Evolutionary conservation across 1,140 invertebrate species (phyloP).

Genomic region (Holcopasites calliopsidis): DNA sequence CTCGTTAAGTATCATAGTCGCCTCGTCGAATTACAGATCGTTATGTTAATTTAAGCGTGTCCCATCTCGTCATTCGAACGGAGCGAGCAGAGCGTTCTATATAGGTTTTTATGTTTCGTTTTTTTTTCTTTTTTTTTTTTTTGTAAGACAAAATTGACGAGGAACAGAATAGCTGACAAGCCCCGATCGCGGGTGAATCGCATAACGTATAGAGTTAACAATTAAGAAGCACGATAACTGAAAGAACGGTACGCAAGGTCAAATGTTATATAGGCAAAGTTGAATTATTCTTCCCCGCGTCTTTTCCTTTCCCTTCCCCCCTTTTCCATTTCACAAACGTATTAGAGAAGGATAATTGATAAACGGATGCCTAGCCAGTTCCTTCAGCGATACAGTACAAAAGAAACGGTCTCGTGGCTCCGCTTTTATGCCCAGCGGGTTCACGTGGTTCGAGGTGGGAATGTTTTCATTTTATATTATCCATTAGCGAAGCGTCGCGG

Average conservation of each 20-base stretch:
- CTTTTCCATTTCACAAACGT: background rate
- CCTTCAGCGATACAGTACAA: constrained; percentile 32
- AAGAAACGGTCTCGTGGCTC: constrained; percentile 14
- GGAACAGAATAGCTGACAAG: background rate
- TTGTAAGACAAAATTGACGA: constrained; percentile 30
- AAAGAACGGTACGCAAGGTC: background rate
- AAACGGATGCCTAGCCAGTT: constrained; percentile 4
- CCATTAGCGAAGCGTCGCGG: background rate
- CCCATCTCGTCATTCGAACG: constrained; percentile 52
- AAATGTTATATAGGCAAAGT: background rate
- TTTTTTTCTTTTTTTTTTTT: constrained; percentile 26
- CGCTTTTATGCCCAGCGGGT: background rate
- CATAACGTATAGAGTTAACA: background rate
- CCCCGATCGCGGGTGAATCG: constrained; percentile 14
- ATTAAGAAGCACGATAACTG: constrained; percentile 2
- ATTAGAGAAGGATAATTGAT: background rate
- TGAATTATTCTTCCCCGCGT: background rate
- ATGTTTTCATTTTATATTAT: constrained; percentile 11
- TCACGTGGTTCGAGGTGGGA: background rate
- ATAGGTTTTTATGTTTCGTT: constrained; percentile 48
- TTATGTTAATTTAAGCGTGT: constrained; percentile 67
- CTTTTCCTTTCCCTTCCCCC: background rate
- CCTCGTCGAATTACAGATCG: constrained; percentile 65
- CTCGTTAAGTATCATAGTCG: constrained; percentile 72
- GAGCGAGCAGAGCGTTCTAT: constrained; percentile 43